Base-by-base conservation (phyloP, 2,113 vertebrate species). In the Daphoenositta chrysoptera region DNA sequence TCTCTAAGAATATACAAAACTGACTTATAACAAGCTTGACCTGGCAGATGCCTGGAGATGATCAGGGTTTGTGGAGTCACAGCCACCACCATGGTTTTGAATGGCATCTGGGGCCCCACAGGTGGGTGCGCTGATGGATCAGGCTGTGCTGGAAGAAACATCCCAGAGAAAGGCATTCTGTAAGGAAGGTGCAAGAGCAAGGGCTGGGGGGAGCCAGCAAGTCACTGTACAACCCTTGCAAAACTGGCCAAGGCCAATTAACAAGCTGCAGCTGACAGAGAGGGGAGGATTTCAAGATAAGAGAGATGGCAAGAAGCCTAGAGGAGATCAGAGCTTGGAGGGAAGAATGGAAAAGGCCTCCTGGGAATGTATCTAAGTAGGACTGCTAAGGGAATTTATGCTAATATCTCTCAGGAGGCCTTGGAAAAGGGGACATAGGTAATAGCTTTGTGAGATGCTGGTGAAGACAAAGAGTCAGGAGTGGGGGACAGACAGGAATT, bases 221-320 rank as follows among this genome's bases (percentile, higher is more conserved):
- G 79, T 47, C 83, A 90, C 75, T 9, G 3, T 44, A 76, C 30
- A 90, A 35, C 14, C 61, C 58, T 22, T 40, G 42, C 53, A 83
- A 90, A 92, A 69, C 1, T 2, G 63, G 83, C 83, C 79, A 92
- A 86, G 54, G 54, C 79, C 28, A 77, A 93, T 57, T 90, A 93
- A 93, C 28, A 56, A 93, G 57, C 66, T 93, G 75, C 83, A 86
- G 85, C 75, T 90, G 90, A 90, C 85, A 75, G 68, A 85, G 66
- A 64, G 6, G 71, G 82, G 76, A 94, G 90, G 76, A 92, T 92
- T 85, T 86, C 42, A 65, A 50, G 94, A 90, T 90, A 85, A 95
- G 70, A 75, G 70, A 71, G 50, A 92, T 93, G 92, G 92, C 95
- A 94, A 71, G 64, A 71, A 93, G 95, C 96, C 92, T 86, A 72